Conservation (phyloP, 2,888 invertebrate species). For the Hyposoter dolosus region DNA sequence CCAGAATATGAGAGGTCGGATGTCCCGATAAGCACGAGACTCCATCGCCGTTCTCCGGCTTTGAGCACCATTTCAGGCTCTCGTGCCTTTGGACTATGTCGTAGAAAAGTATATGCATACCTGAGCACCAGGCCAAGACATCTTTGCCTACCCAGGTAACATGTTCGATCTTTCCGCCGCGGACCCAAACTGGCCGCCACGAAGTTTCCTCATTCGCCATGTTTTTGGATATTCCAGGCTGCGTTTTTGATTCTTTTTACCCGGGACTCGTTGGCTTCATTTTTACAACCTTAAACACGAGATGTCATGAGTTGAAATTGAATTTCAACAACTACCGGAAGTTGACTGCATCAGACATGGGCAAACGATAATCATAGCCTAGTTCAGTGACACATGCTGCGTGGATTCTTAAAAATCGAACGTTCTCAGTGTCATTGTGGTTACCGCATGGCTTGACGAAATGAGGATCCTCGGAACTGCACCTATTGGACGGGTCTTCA, state of each 20-base stretch:
- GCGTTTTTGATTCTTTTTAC: neutral
- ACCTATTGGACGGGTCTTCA: neutral
- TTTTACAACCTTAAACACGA: neutral
- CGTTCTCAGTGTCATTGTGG: neutral
- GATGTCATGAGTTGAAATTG: neutral
- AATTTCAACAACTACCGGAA: slow-evolving; percentile 8
- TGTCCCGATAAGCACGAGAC: slow-evolving; percentile 79
- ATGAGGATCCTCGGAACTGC: neutral
- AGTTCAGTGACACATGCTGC: neutral
- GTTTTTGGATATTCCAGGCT: neutral
- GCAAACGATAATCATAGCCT: neutral
- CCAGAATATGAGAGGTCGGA: slow-evolving; percentile 72
- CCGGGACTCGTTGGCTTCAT: neutral
- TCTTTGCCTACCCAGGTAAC: slow-evolving; percentile 79
- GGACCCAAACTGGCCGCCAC: slow-evolving; percentile 78
- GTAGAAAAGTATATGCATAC: slow-evolving; percentile 78
- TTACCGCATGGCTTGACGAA: neutral
- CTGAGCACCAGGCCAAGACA: slow-evolving; percentile 79
- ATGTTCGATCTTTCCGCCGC: slow-evolving; percentile 77
- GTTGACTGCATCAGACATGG: neutral
- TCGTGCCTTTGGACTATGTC: slow-evolving; percentile 70
- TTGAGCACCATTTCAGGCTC: slow-evolving; percentile 72
- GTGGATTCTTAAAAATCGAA: neutral
- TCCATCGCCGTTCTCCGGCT: slow-evolving; percentile 75
- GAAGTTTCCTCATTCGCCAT: slow-evolving; percentile 58